Evolutionary conservation across 2,888 invertebrate species (phyloP), one percentile per base, ranked within the genome.

Genomic region (Callyntrura sp.): DNA sequence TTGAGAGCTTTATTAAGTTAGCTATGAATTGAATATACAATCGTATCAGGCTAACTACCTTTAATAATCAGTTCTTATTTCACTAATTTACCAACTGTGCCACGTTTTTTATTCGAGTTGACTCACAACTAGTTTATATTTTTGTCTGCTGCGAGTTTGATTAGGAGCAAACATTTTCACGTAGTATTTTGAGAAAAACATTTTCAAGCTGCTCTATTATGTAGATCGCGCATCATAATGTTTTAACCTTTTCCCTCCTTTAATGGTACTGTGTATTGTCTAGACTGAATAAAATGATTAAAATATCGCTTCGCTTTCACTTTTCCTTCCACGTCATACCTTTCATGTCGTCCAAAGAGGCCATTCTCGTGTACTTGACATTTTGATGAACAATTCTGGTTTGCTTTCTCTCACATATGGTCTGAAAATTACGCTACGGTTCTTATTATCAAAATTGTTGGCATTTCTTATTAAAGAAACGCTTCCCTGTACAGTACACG

Each of bases 231-330:
- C 6, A 65, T 14, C 28, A 65, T 65, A 23, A 23, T 25, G 5
- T 76, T 25, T 51, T 76, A 76, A 76, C 60, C 57, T 79, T 79
- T 79, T 60, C 60, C 60, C 28, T 60, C 60, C 20, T 35, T 79
- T 79, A 35, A 5, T 35, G 23, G 57, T 79, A 35, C 35, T 17
- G 20, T 79, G 28, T 35, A 28, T 60, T 43, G 8, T 23, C 17
- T 8, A 6, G 14, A 28, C 1, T 12, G 43, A 79, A 12, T 28
- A 79, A 60, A 51, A 79, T 20, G 79, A 79, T 60, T 60, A 35
- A 60, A 79, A 6, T 79, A 17, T 55, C 17, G 14, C 35, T 79
- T 60, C 23, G 35, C 35, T 79, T 60, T 79, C 57, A 43, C 43
- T 79, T 20, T n/a, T 60, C 76, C 23, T 76, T 35, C 35, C 55